A percentile compares a stretch with the other conserved stretches of the same genome.
These are phyloP conservation scores for Mongoloraphidia duomilia DNA, from an alignment of 2,888 invertebrate genomes.

Conservation along the genomic window DNA sequence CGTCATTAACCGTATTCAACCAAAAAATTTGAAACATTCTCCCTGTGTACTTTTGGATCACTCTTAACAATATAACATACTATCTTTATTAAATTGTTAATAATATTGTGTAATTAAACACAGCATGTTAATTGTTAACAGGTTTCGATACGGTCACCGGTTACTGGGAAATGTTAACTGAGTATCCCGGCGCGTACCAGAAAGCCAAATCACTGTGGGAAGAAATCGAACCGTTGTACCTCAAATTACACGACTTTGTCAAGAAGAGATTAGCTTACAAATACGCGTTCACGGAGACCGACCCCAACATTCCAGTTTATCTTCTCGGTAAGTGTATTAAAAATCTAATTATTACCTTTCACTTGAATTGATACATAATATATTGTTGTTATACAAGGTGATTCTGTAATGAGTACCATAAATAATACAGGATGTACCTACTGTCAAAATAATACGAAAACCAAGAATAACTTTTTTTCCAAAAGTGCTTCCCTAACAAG, in stretches of 20 bases:
- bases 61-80: no score
- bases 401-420: no score
- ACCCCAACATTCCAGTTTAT: conserved; percentile 32
- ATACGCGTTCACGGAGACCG: conserved; percentile 31
- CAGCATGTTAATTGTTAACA: conserved; percentile 17
- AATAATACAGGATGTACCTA: no score
- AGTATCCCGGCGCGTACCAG: conserved; percentile 35
- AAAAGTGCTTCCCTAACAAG: no score
- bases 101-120: background rate
- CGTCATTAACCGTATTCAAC: no score
- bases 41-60: no score
- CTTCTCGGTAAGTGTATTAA: conserved; percentile 33
- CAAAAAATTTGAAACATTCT: no score
- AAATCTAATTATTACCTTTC: background rate
- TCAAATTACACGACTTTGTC: conserved; percentile 39
- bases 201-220: conserved; percentile 39
- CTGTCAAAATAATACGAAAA: no score
- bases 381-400: no score
- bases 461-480: no score
- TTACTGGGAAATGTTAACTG: conserved; percentile 40
- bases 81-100: background rate
- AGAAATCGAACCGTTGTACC: conserved; percentile 37
- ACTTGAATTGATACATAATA: background rate
- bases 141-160: conserved; percentile 32
- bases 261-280: conserved; percentile 32